phyloP scores from a whole-genome alignment of 2,113 vertebrate genomes.

The Cervus canadensis region DNA sequence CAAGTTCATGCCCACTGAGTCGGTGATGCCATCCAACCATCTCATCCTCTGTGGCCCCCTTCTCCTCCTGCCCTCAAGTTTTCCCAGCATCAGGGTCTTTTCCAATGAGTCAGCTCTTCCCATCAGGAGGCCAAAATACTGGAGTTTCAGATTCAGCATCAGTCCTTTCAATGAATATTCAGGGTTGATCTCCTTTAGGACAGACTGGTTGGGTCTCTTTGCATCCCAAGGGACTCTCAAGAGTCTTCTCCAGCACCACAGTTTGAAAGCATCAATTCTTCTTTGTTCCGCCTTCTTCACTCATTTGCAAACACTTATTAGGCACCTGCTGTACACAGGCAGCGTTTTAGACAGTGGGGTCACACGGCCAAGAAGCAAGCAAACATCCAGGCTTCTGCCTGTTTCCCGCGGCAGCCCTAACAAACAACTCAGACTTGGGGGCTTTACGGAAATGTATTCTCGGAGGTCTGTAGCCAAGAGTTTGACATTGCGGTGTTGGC shows the following conservation, averaged over 20 bases:
- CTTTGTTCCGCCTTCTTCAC: not conserved
- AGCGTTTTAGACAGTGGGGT: not conserved
- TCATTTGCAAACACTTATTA: not conserved
- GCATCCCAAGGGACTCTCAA: not conserved
- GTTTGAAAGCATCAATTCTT: not conserved
- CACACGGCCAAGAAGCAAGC: not conserved
- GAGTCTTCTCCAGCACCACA: not conserved
- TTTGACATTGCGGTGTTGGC: not conserved
- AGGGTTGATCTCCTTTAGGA: not conserved
- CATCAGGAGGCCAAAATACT: not conserved
- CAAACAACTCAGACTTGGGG: not conserved
- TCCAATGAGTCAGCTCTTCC: not conserved
- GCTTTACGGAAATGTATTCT: not conserved
- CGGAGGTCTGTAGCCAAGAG: not conserved
- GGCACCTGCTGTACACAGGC: not conserved
- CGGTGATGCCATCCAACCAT: not conserved
- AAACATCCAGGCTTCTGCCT: not conserved
- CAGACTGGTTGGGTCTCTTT: not conserved
- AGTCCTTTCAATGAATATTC: not conserved
- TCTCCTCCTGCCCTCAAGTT: not conserved
- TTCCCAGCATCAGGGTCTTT: not conserved
- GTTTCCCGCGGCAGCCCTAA: not conserved
- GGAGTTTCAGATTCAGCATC: not conserved
- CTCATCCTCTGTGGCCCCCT: not conserved
- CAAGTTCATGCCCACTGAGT: not conserved